phyloP scores from a whole-genome alignment of 1,140 invertebrate species.

The Phenacoccus solenopsis region DNA sequence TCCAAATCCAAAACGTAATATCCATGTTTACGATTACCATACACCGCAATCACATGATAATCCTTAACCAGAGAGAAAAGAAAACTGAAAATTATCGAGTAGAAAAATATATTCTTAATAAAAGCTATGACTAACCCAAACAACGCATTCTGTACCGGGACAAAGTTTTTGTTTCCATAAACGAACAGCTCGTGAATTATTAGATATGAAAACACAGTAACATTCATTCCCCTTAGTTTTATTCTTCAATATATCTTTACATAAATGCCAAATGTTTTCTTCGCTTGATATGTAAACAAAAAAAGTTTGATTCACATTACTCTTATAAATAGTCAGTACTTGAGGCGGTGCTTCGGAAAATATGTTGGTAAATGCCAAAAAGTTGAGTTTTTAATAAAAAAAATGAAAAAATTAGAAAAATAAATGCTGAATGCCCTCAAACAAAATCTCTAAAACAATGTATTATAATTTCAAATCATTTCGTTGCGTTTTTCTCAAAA shows the following conservation, averaged over 20 bases:
- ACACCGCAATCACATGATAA: constrained; percentile 21
- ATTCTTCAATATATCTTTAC: constrained; percentile 6
- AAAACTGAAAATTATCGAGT: background rate
- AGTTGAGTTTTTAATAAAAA: too few species aligned
- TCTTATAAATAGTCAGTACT: background rate
- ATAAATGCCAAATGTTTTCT: constrained; percentile 22
- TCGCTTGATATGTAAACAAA: constrained; percentile 13
- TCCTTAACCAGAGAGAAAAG: constrained; percentile 10
- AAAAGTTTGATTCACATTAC: background rate
- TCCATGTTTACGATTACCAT: constrained; percentile 10
- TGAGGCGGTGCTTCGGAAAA: too few species aligned
- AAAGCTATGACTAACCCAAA: constrained; percentile 9
- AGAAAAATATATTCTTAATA: background rate
- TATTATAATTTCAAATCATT: background rate
- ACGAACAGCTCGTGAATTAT: constrained; percentile 10
- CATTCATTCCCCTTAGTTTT: constrained; percentile 10
- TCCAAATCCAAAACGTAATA: constrained; percentile 20
- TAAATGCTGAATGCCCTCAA: too few species aligned
- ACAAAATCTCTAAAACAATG: too few species aligned
- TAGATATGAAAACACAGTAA: constrained; percentile 14
- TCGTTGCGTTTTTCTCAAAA: too few species aligned
- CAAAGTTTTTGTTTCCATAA: constrained; percentile 20
- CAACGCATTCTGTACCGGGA: background rate
- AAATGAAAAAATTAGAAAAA: too few species aligned
- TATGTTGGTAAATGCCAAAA: too few species aligned